phyloP scores from a whole-genome alignment of 2,797 vertebrate species.

The Picus viridis region DNA sequence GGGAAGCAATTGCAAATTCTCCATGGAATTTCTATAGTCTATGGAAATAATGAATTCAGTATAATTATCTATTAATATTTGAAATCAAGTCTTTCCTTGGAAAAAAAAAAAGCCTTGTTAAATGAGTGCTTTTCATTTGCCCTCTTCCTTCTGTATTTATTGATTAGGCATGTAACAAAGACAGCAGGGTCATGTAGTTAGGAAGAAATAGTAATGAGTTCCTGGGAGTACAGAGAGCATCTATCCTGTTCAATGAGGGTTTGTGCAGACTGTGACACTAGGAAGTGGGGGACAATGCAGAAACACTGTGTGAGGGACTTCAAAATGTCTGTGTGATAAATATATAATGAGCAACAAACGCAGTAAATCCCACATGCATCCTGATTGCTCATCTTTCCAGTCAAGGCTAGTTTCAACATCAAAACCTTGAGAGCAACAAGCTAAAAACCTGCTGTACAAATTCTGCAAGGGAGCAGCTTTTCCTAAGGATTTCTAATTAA shows the following conservation, averaged over 20 bases:
- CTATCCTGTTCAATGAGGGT: not conserved
- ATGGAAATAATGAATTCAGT: not conserved
- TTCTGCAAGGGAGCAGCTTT: not conserved
- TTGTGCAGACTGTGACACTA: not conserved
- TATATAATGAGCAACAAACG: slow-evolving; percentile 1
- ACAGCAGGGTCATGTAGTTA: not conserved
- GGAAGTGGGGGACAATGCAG: not conserved
- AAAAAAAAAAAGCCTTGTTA: not conserved
- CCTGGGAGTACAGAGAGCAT: not conserved
- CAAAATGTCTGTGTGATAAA: not conserved
- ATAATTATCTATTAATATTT: slow-evolving; percentile 12
- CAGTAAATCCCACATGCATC: not conserved
- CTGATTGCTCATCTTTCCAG: not conserved
- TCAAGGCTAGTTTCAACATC: not conserved
- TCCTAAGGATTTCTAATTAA: not conserved
- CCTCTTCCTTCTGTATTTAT: slow-evolving; percentile 35
- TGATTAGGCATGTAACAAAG: slow-evolving; percentile 51
- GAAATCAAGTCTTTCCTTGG: not conserved
- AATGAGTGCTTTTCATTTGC: slow-evolving; percentile 34
- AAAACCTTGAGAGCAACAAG: not conserved
- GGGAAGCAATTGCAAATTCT: not conserved
- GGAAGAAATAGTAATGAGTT: not conserved
- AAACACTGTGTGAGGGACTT: not conserved
- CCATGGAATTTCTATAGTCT: not conserved
- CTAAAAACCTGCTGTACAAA: not conserved